Conservation (phyloP, 92 coral and sea anemone species). For the Chrysogorgia sp. region DNA sequence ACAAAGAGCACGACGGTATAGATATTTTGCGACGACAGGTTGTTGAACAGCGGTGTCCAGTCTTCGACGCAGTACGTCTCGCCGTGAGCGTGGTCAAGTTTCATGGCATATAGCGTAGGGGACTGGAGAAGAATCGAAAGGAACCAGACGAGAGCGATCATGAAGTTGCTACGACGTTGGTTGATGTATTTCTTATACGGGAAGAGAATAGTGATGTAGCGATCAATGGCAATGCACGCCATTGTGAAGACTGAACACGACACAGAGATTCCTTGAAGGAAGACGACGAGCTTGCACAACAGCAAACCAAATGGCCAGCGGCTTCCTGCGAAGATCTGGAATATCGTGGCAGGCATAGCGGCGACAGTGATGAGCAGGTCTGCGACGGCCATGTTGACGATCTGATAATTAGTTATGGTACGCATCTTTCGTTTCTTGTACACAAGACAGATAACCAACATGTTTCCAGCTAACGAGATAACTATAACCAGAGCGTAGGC, state of each 20-base stretch:
- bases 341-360: constrained; percentile 17
- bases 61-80: constrained; percentile 57
- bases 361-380: constrained; percentile 16
- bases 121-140: constrained; percentile 63
- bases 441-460: constrained; percentile 14
- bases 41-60: constrained; percentile 69
- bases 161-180: constrained; percentile 46
- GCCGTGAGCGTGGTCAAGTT: constrained; percentile 41
- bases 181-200: constrained; percentile 66
- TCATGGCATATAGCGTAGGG: constrained; percentile 79
- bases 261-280: constrained; percentile 49
- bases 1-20: constrained; percentile 70
- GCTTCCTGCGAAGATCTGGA: neutral
- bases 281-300: constrained; percentile 14
- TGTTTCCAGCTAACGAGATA: constrained; percentile 8
- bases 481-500: constrained; percentile 31
- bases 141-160: constrained; percentile 69
- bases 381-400: constrained; percentile 26
- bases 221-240: constrained; percentile 70
- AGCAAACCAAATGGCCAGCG: constrained; percentile 33
- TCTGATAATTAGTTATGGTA: constrained; percentile 27
- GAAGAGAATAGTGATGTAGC: constrained; percentile 64
- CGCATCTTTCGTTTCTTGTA: constrained; percentile 23
- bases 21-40: constrained; percentile 53
- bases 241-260: constrained; percentile 74